Evolutionary conservation across 2,797 vertebrate species (phyloP).

Genomic region (Megalops cyprinoides): DNA sequence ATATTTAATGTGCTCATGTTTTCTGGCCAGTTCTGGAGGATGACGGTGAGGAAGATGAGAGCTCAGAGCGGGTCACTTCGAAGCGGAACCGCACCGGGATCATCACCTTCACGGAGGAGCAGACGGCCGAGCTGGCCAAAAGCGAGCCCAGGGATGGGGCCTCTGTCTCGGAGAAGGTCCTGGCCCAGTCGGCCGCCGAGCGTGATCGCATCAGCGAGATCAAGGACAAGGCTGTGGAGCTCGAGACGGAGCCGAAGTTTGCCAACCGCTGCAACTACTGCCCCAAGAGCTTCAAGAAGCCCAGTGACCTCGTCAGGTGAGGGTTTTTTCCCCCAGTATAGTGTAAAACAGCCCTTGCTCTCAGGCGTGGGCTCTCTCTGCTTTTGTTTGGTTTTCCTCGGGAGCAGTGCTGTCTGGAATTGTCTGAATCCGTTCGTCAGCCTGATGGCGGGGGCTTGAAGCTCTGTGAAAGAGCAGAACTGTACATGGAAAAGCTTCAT

Average conservation of each 20-base stretch:
- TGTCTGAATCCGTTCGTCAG: no score
- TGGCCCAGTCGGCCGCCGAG: conserved; percentile 94
- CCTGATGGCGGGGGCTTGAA: no score
- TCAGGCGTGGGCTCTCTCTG: no score
- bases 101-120: conserved; percentile 96
- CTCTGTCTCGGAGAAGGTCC: conserved; percentile 92
- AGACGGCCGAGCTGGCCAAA: conserved; percentile 91
- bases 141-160: conserved; percentile 88
- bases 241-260: conserved; percentile 92
- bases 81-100: conserved; percentile 86
- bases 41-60: conserved; percentile 77
- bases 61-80: conserved; percentile 69
- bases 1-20: neutral
- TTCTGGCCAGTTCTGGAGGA: conserved; percentile 54
- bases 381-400: no score
- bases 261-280: conserved; percentile 93
- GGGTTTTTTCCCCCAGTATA: no score
- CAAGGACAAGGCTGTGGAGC: conserved; percentile 88
- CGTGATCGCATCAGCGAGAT: conserved; percentile 96
- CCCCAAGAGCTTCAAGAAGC: conserved; percentile 99
- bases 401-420: no score
- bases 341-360: no score
- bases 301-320: conserved; percentile 96
- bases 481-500: neutral
- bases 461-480: neutral